A percentile compares a stretch with the other conserved stretches of the same genome.
Evolutionary conservation across 1,140 invertebrate genomes (phyloP).

Genomic region (Hyposmocoma kahamanoa): DNA sequence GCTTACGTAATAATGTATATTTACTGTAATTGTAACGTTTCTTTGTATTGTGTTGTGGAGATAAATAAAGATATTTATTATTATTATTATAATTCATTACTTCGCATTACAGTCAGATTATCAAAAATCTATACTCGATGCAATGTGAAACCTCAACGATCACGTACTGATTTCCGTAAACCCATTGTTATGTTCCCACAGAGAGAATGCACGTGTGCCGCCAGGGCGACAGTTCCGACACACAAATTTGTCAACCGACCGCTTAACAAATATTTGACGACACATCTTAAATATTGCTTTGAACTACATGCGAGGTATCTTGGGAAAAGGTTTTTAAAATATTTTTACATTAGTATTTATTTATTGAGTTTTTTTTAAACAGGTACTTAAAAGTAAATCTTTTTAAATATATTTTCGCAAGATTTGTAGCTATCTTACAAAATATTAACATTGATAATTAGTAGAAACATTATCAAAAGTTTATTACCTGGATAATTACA

Average conservation of each 20-base stretch:
- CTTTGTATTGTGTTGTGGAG: too few relatives aligned
- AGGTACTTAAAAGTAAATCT: not conserved
- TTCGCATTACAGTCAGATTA: too few relatives aligned
- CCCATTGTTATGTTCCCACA: conserved; percentile 4
- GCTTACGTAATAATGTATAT: too few relatives aligned
- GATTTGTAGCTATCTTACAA: not conserved
- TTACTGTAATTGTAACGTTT: too few relatives aligned
- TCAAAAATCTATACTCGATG: too few relatives aligned
- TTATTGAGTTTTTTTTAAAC: not conserved
- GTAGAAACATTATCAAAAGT: too few relatives aligned
- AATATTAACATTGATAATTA: not conserved
- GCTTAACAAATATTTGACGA: conserved; percentile 31
- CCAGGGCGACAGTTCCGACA: conserved; percentile 24
- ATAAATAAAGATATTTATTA: too few relatives aligned
- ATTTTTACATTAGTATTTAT: not conserved
- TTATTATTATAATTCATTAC: too few relatives aligned
- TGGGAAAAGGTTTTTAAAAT: not conserved
- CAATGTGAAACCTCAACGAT: too few relatives aligned
- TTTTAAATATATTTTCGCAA: not conserved
- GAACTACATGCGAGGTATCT: not conserved
- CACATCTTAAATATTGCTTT: conserved; percentile 14
- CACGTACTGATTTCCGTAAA: too few relatives aligned
- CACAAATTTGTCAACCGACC: conserved; percentile 24
- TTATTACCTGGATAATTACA: too few relatives aligned
- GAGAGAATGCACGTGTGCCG: not conserved